phyloP scores from a whole-genome alignment of 2,888 invertebrate species.

The Rapana venosa region DNA sequence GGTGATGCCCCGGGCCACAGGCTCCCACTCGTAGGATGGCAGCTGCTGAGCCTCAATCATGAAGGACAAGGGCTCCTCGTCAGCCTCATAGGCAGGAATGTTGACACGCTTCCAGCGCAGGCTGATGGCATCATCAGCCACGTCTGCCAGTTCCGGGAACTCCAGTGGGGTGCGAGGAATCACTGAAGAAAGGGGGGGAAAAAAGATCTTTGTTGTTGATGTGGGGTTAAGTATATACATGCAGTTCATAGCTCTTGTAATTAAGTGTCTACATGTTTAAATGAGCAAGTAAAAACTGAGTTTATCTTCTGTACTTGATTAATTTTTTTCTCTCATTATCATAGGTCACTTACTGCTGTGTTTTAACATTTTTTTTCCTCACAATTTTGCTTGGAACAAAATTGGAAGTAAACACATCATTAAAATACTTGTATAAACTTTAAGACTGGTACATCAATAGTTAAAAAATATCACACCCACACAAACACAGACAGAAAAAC shows the following conservation, averaged over 20 bases:
- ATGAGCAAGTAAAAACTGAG: too few species aligned
- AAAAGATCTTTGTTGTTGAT: too few species aligned
- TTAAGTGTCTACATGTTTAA: too few species aligned
- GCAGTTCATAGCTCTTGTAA: too few species aligned
- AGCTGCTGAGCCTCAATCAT: slow-evolving; percentile 68
- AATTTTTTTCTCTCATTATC: too few species aligned
- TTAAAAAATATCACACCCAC: background rate
- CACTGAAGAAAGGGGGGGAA: slow-evolving; percentile 52
- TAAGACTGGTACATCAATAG: too few species aligned
- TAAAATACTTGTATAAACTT: too few species aligned
- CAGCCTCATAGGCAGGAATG: slow-evolving; percentile 62
- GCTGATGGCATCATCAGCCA: slow-evolving; percentile 61
- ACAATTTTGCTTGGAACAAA: too few species aligned
- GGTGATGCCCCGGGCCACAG: slow-evolving; percentile 65
- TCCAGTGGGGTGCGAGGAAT: slow-evolving; percentile 69
- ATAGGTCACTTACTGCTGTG: too few species aligned
- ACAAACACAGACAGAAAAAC: background rate
- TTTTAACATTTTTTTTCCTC: background rate
- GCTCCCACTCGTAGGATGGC: slow-evolving; percentile 69
- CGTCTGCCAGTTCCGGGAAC: slow-evolving; percentile 64
- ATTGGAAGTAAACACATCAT: too few species aligned
- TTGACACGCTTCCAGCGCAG: slow-evolving; percentile 69
- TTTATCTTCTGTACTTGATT: too few species aligned
- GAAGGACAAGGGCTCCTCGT: slow-evolving; percentile 68
- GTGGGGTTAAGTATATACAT: too few species aligned